Conservation (phyloP, 2,797 vertebrate species). For the Amblyraja radiata region DNA sequence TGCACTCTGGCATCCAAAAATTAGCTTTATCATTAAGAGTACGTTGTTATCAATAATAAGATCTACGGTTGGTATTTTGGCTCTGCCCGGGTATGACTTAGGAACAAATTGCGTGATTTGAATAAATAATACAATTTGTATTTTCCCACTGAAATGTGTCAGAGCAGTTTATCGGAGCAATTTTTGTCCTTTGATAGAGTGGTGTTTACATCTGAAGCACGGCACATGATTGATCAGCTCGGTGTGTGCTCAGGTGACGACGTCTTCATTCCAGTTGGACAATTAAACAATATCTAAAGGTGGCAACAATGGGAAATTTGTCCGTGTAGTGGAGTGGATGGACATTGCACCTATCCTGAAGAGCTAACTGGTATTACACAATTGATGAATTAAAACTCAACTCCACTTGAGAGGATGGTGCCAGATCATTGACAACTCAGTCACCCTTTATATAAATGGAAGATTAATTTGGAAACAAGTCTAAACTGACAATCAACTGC, state of each 20-base stretch:
- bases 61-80: not conserved
- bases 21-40: not conserved
- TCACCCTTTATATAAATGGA: not conserved
- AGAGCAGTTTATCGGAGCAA: not conserved
- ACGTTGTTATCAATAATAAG: not conserved
- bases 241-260: not conserved
- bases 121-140: constrained; percentile 19
- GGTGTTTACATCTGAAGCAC: not conserved
- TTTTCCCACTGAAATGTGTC: not conserved
- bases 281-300: not conserved
- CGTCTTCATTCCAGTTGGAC: not conserved
- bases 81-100: not conserved
- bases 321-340: not conserved
- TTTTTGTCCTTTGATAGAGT: not conserved
- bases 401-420: not conserved
- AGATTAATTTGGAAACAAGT: not conserved
- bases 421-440: not conserved
- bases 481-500: not conserved
- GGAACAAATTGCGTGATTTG: not conserved
- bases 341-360: not conserved
- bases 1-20: not conserved
- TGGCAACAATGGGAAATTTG: not conserved
- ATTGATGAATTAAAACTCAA: not conserved
- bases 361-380: not conserved
- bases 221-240: not conserved